phyloP scores from a whole-genome alignment of 2,797 vertebrate species.

The Lacerta bilineata region DNA sequence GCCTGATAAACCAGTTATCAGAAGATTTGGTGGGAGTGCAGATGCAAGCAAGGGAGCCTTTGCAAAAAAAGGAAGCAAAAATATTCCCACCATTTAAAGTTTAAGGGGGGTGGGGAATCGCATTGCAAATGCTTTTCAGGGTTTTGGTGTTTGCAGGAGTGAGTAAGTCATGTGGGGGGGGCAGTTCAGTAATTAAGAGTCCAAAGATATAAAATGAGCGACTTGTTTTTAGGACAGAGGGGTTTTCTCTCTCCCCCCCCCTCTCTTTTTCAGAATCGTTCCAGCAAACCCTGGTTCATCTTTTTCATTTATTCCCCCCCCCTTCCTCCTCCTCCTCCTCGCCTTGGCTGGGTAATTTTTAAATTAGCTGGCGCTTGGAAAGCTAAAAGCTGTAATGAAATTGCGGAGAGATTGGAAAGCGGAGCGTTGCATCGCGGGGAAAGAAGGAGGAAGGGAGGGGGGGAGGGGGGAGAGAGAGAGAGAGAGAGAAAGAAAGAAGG shows the following conservation, averaged over 20 bases:
- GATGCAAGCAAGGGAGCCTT: constrained; percentile 53
- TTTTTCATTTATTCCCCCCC: constrained; percentile 45
- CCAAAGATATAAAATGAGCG: constrained; percentile 67
- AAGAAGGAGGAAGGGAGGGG: too few relatives aligned
- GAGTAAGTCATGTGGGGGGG: constrained; percentile 77
- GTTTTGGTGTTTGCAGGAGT: constrained; percentile 30
- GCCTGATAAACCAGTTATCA: constrained; percentile 71
- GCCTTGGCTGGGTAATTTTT: constrained; percentile 83
- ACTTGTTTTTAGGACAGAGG: constrained; percentile 74
- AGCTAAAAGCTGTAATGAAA: constrained; percentile 85
- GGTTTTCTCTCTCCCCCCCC: constrained; percentile 1
- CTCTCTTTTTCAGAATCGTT: constrained; percentile 37
- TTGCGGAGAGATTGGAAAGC: constrained; percentile 79
- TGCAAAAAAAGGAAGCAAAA: constrained; percentile 43
- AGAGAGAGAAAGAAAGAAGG: neutral
- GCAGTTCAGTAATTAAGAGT: constrained; percentile 79
- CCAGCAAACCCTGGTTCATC: constrained; percentile 70
- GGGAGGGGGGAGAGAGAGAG: constrained; percentile 10
- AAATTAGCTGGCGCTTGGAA: constrained; percentile 85
- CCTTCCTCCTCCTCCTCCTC: constrained; percentile 57
- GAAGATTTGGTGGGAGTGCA: constrained; percentile 68
- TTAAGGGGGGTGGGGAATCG: constrained; percentile 40
- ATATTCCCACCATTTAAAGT: constrained; percentile 65
- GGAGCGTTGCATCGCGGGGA: constrained; percentile 73
- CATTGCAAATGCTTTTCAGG: neutral